Conservation (phyloP, 1,140 invertebrate genomes). For the Ceratosolen fusciceps region DNA sequence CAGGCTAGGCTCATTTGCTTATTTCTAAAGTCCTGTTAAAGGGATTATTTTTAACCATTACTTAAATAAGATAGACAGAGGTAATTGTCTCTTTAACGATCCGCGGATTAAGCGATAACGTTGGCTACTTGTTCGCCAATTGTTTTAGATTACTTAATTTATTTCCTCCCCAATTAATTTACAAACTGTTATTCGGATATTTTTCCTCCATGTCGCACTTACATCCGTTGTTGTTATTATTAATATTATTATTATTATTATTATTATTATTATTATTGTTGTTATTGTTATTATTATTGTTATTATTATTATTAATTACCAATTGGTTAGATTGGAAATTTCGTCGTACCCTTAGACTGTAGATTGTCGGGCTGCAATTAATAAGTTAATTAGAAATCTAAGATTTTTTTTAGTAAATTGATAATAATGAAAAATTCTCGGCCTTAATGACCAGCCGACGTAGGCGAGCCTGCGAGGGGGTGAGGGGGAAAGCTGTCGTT, state of each 20-base stretch:
- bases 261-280: no score
- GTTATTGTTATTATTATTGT: no score
- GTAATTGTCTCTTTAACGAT: constrained; percentile 21
- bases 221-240: no score
- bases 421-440: no score
- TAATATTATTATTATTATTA: no score
- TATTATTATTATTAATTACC: no score
- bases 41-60: constrained; percentile 3
- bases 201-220: background rate
- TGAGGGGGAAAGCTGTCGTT: background rate
- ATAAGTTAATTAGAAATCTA: background rate
- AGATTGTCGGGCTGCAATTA: background rate
- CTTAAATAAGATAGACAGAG: background rate
- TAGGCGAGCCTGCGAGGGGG: background rate
- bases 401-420: background rate
- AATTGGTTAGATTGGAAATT: background rate
- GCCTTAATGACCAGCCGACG: no score
- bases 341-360: background rate
- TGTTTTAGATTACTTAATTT: constrained; percentile 16
- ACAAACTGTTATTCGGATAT: background rate
- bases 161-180: background rate
- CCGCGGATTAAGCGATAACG: background rate
- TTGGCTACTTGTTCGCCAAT: background rate
- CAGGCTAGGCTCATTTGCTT: no score
- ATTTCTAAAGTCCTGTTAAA: no score